Conservation (phyloP, 1,140 invertebrate species). For the Drosophila athabasca region DNA sequence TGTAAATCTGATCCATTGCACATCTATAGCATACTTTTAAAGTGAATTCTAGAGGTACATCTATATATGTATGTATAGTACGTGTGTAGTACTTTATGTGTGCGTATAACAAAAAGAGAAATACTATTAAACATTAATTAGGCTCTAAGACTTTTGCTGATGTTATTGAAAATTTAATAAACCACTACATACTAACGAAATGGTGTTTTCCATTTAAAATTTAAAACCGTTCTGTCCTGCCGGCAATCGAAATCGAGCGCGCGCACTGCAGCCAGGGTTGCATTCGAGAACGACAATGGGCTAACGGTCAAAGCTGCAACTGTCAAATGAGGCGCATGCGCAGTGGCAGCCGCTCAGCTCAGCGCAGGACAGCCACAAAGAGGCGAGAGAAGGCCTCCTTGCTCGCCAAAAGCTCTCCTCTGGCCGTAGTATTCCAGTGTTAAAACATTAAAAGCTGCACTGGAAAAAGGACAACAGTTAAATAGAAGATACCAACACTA, state of each 20-base stretch:
- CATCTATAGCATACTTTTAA: slow-evolving; percentile 73
- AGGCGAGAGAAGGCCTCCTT: slow-evolving; percentile 3
- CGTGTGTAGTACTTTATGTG: slow-evolving; percentile 50
- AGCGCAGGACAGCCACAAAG: slow-evolving; percentile 38
- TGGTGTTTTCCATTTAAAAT: neutral
- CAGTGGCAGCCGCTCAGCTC: slow-evolving; percentile 28
- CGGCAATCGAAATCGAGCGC: neutral
- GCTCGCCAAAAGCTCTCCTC: slow-evolving; percentile 50
- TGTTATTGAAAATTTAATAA: slow-evolving; percentile 80
- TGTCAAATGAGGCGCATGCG: slow-evolving; percentile 7
- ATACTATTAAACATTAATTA: slow-evolving; percentile 77
- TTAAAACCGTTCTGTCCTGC: too few relatives aligned
- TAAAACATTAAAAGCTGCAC: slow-evolving; percentile 75
- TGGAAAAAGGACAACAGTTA: slow-evolving; percentile 75
- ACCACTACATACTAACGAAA: slow-evolving; percentile 58
- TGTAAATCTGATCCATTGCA: slow-evolving; percentile 56
- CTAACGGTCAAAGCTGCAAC: slow-evolving; percentile 27
- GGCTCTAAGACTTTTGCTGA: slow-evolving; percentile 75
- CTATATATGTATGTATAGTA: slow-evolving; percentile 41
- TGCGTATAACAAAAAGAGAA: slow-evolving; percentile 53
- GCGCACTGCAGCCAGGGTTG: too few relatives aligned
- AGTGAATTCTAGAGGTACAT: slow-evolving; percentile 44
- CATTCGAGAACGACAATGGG: too few relatives aligned
- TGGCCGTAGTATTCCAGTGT: slow-evolving; percentile 63
- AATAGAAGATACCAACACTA: slow-evolving; percentile 78